A percentile compares a stretch with the other conserved stretches of the same genome.
phyloP scores from a whole-genome alignment of 2,888 invertebrate species.

The Strigamia maritima region DNA sequence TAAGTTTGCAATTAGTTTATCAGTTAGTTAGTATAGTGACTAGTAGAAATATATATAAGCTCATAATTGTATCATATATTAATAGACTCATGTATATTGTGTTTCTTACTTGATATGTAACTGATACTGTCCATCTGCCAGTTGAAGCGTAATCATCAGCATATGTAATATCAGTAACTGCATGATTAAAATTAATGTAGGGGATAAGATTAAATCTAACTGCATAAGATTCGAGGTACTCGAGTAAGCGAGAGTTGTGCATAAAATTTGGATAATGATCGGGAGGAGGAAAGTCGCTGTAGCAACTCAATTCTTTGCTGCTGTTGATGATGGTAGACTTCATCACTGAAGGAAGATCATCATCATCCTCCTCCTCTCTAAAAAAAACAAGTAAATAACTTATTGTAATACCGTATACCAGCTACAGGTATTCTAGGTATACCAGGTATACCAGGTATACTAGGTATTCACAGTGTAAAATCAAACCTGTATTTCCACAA shows the following conservation, averaged over 20 bases:
- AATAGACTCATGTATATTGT: not conserved
- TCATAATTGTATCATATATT: not conserved
- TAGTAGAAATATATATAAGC: too few species aligned
- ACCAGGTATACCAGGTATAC: too few species aligned
- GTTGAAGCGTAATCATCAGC: slow-evolving; percentile 46
- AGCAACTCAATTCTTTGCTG: slow-evolving; percentile 52
- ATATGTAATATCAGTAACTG: slow-evolving; percentile 35
- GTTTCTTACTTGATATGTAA: slow-evolving; percentile 44
- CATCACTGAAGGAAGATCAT: slow-evolving; percentile 50
- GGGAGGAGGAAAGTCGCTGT: slow-evolving; percentile 54
- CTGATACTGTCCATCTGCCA: slow-evolving; percentile 49
- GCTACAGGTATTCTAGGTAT: too few species aligned
- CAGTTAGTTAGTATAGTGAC: too few species aligned
- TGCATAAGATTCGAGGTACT: slow-evolving; percentile 48
- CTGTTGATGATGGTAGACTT: slow-evolving; percentile 52
- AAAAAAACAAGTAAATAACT: slow-evolving; percentile 37
- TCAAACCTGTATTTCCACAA: slow-evolving; percentile 47
- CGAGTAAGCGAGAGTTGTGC: slow-evolving; percentile 51
- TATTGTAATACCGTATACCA: not conserved
- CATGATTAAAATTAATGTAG: slow-evolving; percentile 42
- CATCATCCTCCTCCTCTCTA: slow-evolving; percentile 46
- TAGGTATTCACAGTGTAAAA: not conserved
- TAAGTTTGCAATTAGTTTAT: not conserved
- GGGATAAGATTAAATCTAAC: slow-evolving; percentile 44
- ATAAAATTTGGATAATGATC: slow-evolving; percentile 54